Base-by-base conservation (phyloP, 2,888 invertebrate genomes). In the Polia nebulosa region DNA sequence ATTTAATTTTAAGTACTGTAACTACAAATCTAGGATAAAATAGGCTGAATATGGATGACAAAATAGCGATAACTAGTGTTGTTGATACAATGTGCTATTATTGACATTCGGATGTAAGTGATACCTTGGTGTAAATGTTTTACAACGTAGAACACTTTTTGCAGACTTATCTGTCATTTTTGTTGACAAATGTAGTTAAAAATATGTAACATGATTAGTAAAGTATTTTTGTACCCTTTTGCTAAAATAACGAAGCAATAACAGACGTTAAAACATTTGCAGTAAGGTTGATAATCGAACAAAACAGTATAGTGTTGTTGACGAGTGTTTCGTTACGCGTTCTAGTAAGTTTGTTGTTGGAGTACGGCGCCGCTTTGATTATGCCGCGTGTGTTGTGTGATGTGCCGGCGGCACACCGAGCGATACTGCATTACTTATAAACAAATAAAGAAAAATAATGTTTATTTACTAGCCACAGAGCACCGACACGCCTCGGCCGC, bases 271-370 rank as follows among this genome's bases (percentile, higher is more conserved):
- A 55, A 52, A 36, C 72, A 60, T 69, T 79, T 57, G 13, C 59
- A 72, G 67, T 78, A 83, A 65, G 80, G 74, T 81, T 34, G 56
- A 65, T 55, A 71, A 71, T 78, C 72, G 80, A 82, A 82, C 79
- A 76, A 83, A 78, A 47, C 62, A 75, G 64, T 74, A 65, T 73
- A 76, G 66, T 70, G 76, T 81, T 81, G 84, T 83, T 81, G 76
- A 71, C 44, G 72, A 67, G 76, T 75, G 72, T 85, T 83, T 81
- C 80, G 79, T 80, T 80, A 77, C 56, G 80, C 78, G 82, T 84
- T 82, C 70, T 79, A 75, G 80, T 79, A 73, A 82, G 81, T 84
- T 84, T 85, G 82, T 87, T 85, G 87, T 84, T 87, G 77, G 63
- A 80, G 69, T 77, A 72, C 56, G 71, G 60, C 51, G 80, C 64